Base-by-base conservation (phyloP, 2,888 invertebrate genomes). In the Mycogona germanica region DNA sequence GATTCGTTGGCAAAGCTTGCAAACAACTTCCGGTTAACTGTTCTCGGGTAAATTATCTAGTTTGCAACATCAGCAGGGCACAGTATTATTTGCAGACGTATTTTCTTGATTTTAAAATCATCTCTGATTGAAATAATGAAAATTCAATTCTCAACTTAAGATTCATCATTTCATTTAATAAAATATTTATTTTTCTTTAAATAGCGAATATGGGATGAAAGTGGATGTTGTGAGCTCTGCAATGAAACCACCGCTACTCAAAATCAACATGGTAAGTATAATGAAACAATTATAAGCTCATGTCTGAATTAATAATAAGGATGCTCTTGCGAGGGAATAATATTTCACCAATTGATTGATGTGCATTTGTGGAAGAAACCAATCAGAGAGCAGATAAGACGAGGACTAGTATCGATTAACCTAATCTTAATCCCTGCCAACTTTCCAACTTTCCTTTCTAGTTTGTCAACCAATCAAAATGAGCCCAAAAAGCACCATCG, bases 401-500 rank as follows among this genome's bases (percentile, higher is more conserved):
- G n/a, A n/a, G n/a, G n/a, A n/a, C n/a, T n/a, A n/a, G n/a, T n/a
- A n/a, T n/a, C n/a, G n/a, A n/a, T n/a, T n/a, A n/a, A n/a, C n/a
- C n/a, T n/a, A n/a, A n/a, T n/a, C n/a, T n/a, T n/a, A n/a, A n/a
- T n/a, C n/a, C n/a, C n/a, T n/a, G n/a, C n/a, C n/a, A n/a, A n/a
- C n/a, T n/a, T n/a, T n/a, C 9, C n/a, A 32, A 12, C 35, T 12
- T 51, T 12, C 21, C 32, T 23, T 14, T 30, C 17, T 21, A 51
- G 60, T 58, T 42, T 61, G 61, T 49, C 37, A 53, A 37, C 57
- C 60, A 1, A 50, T 53, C 44, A 53, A 49, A 42, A 51, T 61
- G 42, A 46, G 50, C n/a, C 56, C 57, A 5, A 40, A 46, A 9
- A 58, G 60, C n/a, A 62, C 62, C 3, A 47, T 61, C 5, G 59